Percentiles rank a stretch among this genome's conserved stretches.
phyloP scores from a whole-genome alignment of 1,140 invertebrate genomes.

The Drosophila equinoxialis region DNA sequence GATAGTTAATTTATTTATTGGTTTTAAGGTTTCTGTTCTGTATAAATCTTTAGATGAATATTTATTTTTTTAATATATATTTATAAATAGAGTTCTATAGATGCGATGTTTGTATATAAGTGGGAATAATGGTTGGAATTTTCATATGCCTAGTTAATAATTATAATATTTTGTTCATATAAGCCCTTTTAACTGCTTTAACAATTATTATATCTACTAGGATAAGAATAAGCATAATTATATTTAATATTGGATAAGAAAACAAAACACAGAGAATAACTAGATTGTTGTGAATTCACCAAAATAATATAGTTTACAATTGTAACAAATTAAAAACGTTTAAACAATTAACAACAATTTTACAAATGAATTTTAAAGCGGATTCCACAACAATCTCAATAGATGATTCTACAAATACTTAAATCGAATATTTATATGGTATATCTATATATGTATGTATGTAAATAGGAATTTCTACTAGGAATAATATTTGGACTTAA shows the following conservation, averaged over 20 bases:
- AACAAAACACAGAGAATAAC: conserved; percentile 20
- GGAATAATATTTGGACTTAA: conserved; percentile 5
- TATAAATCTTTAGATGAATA: neutral
- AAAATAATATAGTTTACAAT: neutral
- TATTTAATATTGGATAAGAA: conserved; percentile 47
- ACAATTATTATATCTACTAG: conserved; percentile 27
- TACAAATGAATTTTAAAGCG: neutral
- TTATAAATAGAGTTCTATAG: neutral
- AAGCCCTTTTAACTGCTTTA: conserved; percentile 39
- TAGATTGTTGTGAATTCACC: neutral
- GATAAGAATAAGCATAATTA: conserved; percentile 23
- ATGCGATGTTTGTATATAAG: neutral
- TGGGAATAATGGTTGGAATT: neutral
- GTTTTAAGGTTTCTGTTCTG: neutral
- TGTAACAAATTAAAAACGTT: neutral
- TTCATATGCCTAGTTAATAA: conserved; percentile 7
- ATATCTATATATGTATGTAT: neutral
- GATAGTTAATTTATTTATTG: too few relatives aligned
- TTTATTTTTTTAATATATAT: neutral
- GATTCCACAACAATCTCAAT: neutral
- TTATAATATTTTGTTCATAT: conserved; percentile 38
- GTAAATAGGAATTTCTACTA: conserved; percentile 9
- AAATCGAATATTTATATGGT: neutral
- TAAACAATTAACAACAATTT: neutral
- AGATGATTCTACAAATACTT: neutral